Evolutionary conservation across 2,888 invertebrate species (phyloP), one percentile per base, ranked within the genome.

Genomic region (Eupithecia abbreviata): DNA sequence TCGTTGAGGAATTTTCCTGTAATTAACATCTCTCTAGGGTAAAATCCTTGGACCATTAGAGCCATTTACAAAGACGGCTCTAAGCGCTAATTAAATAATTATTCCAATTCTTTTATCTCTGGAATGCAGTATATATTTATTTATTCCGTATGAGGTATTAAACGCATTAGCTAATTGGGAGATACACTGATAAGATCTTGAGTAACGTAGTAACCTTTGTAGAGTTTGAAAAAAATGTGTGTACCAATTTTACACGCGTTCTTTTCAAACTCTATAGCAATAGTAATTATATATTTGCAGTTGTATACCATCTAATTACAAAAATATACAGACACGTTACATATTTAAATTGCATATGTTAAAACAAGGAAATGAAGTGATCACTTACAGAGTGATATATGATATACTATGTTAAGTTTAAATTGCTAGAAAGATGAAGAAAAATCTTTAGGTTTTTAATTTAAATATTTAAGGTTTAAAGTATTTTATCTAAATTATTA

Each of bases 91-190:
- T 68, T 68, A 75, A 71, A 72, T 70, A 78, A 75, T 67, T 15
- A 78, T 71, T 58, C 71, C 68, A 51, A 67, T 71, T 78, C 62
- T 72, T 72, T 75, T 77, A 71, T 72, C 75, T 67, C 2, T 15
- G 41, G 15, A 69, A 69, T 66, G 62, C 30, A 51, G 69, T 45
- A 68, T 58, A 69, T 71, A 58, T 69, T 72, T 71, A 58, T 69
- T 66, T 65, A 69, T 62, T 70, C 43, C n/a, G 47, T 67, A 42
- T 41, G 62, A 51, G 51, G 15, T 47, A 49, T 71, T 55, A 9
- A 71, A 62, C 47, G 49, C 41, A 73, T 78, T 75, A 75, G 71
- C 58, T 75, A 75, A 75, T 77, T 75, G 70, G n/a, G 18, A 67
- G 65, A 66, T 71, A 15, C 45, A 5, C 15, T 65, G 68, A 62